Base-by-base conservation (phyloP, 1,140 invertebrate species). In the Nephotettix cincticeps region DNA sequence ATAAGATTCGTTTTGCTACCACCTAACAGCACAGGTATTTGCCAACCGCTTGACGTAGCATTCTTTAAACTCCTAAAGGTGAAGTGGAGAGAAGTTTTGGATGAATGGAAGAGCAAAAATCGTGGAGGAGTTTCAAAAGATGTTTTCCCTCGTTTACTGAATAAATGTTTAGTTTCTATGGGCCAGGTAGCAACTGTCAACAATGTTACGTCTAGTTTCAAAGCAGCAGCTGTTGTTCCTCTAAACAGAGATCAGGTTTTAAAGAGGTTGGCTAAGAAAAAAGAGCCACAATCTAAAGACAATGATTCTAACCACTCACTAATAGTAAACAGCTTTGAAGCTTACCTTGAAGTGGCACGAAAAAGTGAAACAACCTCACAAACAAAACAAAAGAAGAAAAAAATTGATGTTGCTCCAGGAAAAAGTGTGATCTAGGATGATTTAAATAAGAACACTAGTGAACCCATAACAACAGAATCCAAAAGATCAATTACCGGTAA, bases 41-140 rank as follows among this genome's bases (percentile, higher is more conserved):
- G 76, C 25, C 81, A 84, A 69, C 80, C 82, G 2, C 69, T 83
- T 19, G 80, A 84, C 73, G 78, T 81, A 19, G 77, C 77, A 23
- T 77, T 80, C 40, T 81, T 80, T 71, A 29, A 72, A 6, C 77
- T 80, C 11, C 68, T 83, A 66, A 82, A 81, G 63, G 76, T 70
- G 14, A 72, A 69, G 19, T 83, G 81, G 82, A 68, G 78, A 65
- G 69, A 77, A 47, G 76, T 82, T 68, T 68, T 83, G 54, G 67
- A 63, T 28, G 67, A 73, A 63, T 78, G 70, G 80, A 80, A 76
- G 77, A 30, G 40, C 30, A 25, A 69, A 67, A 43, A 64, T 43
- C 56, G 72, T 68, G 68, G 23, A 14, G 51, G 17, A 6, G 27
- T 68, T n/a, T 25, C 72, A 64, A 71, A 76, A 65, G 54, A 36